Base-by-base conservation (phyloP, 2,797 vertebrate genomes). In the Triplophysa yarkandensis region DNA sequence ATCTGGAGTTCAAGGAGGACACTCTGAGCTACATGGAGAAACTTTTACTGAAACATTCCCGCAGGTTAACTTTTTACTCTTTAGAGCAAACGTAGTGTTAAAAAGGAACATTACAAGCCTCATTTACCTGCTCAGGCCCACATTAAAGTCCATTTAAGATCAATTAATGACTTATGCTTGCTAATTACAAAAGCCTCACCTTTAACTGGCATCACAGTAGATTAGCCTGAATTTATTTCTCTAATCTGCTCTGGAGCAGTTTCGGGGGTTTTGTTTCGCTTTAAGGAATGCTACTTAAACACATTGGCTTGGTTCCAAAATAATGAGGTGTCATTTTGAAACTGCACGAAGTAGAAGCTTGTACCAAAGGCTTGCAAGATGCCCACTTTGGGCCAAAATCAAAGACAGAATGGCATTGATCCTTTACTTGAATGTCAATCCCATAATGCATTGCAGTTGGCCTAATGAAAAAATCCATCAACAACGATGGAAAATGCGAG, bases 21-120 rank as follows among this genome's bases (percentile, higher is more conserved):
- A 89, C 89, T 69, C 83, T 97, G 65, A 94, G 86, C 77, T 97
- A 97, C 82, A 85, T 96, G 93, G 95, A 99, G 83, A 95, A 93
- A 82, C 89, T 99, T 65, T 88, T 95, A 76, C 91, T 99, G 65
- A 98, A 95, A 85, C 97, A 94, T 67, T 89, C 95, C 77, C 93
- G 91, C 86, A 95, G 96, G 96, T 98, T 87, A 80, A 81, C 60
- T 2, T 14, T 13, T 25, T 16, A 25, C 21, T 43, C 64, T 72
- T 44, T 66, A 69, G 14, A 73, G 14, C 32, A 19, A 39, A 54
- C 14, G 41, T 34, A 21, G 6, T 27, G 61, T n/a, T 41, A 54
- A 77, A 60, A 25, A 16, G 43, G 48, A 68, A 25, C 50, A 69
- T 74, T 68, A 60, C 28, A 39, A 66, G 65, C 8, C n/a, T 64